These are phyloP conservation scores for Caenorhabditis virilis DNA, from an alignment of 2,888 invertebrate species.

Conservation along the genomic window DNA sequence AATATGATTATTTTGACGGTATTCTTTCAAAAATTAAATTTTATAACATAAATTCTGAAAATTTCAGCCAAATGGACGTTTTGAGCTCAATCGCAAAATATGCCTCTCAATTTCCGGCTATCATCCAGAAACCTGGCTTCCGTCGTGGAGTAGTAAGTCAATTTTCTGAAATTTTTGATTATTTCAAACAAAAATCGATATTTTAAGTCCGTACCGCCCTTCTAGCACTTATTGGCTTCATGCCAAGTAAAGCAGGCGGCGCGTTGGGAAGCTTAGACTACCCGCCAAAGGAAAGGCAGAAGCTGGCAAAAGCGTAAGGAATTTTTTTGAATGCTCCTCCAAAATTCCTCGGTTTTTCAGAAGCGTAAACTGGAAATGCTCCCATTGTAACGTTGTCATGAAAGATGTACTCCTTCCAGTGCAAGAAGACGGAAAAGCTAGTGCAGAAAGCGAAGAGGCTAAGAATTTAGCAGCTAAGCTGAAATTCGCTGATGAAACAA, in stretches of 20 bases:
- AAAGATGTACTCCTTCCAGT: constrained; percentile 41
- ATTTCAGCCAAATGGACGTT: constrained; percentile 84
- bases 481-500: too few species aligned
- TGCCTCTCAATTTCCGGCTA: constrained; percentile 92
- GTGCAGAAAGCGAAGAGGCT: constrained; percentile 27
- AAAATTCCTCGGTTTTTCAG: constrained; percentile 15
- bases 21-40: too few species aligned
- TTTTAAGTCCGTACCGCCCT: constrained; percentile 81
- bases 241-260: constrained; percentile 87
- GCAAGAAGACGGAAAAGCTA: constrained; percentile 31
- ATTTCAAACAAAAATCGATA: not conserved
- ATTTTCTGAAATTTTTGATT: constrained; percentile 19
- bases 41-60: not conserved
- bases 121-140: constrained; percentile 97
- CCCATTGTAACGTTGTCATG: constrained; percentile 46
- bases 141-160: constrained; percentile 87
- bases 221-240: constrained; percentile 88
- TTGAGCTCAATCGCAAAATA: constrained; percentile 90
- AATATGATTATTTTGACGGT: constrained; percentile 89
- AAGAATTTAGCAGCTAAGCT: constrained; percentile 32
- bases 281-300: constrained; percentile 81
- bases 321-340: not conserved
- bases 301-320: constrained; percentile 78
- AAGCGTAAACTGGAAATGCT: constrained; percentile 48
- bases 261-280: constrained; percentile 90